Conservation (phyloP, 2,113 vertebrate genomes). For the Oryzias celebensis region DNA sequence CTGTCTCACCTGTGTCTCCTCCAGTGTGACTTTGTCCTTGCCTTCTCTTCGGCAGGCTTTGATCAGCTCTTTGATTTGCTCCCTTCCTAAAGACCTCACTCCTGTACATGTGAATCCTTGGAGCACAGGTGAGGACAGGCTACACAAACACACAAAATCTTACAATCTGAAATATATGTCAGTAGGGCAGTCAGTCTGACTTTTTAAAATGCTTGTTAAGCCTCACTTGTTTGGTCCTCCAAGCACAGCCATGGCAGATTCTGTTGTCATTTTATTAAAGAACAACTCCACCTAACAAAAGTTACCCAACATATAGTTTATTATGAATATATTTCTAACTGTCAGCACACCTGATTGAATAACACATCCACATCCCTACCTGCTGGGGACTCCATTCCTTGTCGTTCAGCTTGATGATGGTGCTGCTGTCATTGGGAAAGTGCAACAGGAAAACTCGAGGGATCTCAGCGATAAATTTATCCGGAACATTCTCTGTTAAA, state of each 20-base stretch:
- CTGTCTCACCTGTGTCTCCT: slow-evolving; percentile 73
- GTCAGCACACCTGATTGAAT: background rate
- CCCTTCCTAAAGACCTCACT: slow-evolving; percentile 16
- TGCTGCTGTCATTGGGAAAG: slow-evolving; percentile 4
- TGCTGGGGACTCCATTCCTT: slow-evolving; percentile 72
- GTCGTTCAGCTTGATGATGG: slow-evolving; percentile 49
- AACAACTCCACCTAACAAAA: slow-evolving; percentile 65
- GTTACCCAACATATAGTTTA: background rate
- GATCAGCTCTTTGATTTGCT: slow-evolving; percentile 58
- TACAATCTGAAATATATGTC: background rate
- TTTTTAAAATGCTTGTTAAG: background rate
- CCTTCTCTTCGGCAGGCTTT: slow-evolving; percentile 51
- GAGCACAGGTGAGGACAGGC: slow-evolving; percentile 71
- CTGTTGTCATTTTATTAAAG: slow-evolving; percentile 52
- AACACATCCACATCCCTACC: slow-evolving; percentile 36
- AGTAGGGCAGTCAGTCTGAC: background rate
- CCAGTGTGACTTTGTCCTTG: slow-evolving; percentile 45
- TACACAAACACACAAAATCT: slow-evolving; percentile 34
- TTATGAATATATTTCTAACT: background rate
- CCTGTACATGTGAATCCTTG: slow-evolving; percentile 76
- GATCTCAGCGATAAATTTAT: slow-evolving; percentile 61
- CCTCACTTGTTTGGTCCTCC: slow-evolving; percentile 57
- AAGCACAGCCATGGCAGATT: background rate
- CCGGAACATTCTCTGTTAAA: slow-evolving; percentile 68
- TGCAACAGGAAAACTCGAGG: slow-evolving; percentile 49